Base-by-base conservation (phyloP, 2,888 invertebrate genomes). In the Eristalis tenax region DNA sequence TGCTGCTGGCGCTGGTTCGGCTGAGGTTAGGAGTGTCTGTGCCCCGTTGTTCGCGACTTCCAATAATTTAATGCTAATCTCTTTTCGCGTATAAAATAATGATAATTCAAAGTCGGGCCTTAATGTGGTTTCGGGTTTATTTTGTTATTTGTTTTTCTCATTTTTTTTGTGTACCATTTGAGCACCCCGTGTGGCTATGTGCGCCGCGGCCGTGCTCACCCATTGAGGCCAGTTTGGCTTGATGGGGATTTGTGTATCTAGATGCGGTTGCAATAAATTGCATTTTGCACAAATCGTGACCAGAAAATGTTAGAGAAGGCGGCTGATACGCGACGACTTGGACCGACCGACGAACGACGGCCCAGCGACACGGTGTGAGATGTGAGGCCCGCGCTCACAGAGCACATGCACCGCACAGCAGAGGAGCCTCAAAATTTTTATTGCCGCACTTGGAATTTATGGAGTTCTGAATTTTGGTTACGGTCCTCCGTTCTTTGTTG, bases 211-310 rank as follows among this genome's bases (percentile, higher is more conserved):
- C 32, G 5, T 50, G 6, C 18, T 13, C 13, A 6, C 28, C 28
- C 32, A 63, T 63, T 63, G 50, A 50, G 50, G 50, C 50, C 50
- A 50, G 50, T 50, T 50, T n/a, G 18, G 73, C 56, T 66, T 64
- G 75, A 66, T 40, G 69, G 77, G 35, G 70, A 78, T 83, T 78
- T 75, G 79, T 87, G 71, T 86, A 83, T 83, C 78, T 87, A 71
- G 86, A 87, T 87, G 83, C 86, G 83, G 83, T 66, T 87, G 86
- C 83, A 87, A 87, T 87, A 83, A 87, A 87, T 83, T 87, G 86
- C 86, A 87, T 83, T 87, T 87, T 71, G 83, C 79, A 78, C 79
- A 86, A 87, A 87, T 87, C 86, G 86, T 87, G 86, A 87, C 86
- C 86, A 87, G 83, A 87, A 87, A 86, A 83, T 86, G 78, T 87